Conservation (phyloP, 2,113 vertebrate species). For the Tupaia tana region DNA sequence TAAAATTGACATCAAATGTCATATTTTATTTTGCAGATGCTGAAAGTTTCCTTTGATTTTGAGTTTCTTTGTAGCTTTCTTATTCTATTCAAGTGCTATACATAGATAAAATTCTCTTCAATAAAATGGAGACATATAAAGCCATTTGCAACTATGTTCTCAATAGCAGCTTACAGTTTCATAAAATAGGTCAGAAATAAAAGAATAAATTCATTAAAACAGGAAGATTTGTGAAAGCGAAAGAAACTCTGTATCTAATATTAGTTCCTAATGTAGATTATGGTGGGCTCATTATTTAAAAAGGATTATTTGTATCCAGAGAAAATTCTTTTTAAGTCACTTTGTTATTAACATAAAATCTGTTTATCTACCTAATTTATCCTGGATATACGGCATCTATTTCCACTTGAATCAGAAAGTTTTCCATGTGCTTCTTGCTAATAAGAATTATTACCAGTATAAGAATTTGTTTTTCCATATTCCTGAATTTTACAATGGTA, state of each 20-base stretch:
- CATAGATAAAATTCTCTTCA: conserved; percentile 30
- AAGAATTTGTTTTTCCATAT: conserved; percentile 1
- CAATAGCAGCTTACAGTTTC: conserved; percentile 16
- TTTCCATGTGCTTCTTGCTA: conserved; percentile 39
- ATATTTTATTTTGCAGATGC: conserved; percentile 28
- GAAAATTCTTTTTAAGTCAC: conserved; percentile 39
- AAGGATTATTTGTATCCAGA: conserved; percentile 61
- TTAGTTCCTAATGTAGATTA: conserved; percentile 20
- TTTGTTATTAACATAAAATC: conserved; percentile 66
- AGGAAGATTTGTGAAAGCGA: conserved; percentile 52
- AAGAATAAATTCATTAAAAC: conserved; percentile 53
- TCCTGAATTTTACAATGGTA: conserved; percentile 1
- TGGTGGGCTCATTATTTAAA: conserved; percentile 51
- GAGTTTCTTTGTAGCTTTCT: conserved; percentile 22
- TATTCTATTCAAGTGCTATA: conserved; percentile 3
- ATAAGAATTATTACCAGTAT: conserved; percentile 45
- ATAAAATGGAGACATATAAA: conserved; percentile 42
- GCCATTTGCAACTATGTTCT: conserved; percentile 45
- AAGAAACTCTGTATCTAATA: conserved; percentile 26
- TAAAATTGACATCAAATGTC: conserved; percentile 25
- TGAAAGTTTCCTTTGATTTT: conserved; percentile 29
- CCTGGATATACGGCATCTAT: conserved; percentile 33
- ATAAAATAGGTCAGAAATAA: conserved; percentile 63
- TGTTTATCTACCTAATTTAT: conserved; percentile 57
- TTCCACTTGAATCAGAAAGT: conserved; percentile 53